These are phyloP conservation scores for Pelosia muscerda DNA, from an alignment of 2,888 invertebrate genomes.

Conservation along the genomic window DNA sequence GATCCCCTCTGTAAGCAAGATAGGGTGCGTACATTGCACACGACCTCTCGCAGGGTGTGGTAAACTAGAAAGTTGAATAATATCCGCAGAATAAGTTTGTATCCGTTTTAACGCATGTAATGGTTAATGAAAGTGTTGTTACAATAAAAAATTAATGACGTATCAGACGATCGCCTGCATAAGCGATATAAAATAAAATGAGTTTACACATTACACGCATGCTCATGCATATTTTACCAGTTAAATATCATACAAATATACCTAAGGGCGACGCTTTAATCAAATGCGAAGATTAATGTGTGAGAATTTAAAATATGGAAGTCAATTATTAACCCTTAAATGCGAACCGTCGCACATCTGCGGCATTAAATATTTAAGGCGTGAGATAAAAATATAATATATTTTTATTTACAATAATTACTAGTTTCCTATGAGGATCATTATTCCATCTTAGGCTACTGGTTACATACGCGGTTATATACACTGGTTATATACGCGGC, in stretches of 20 bases:
- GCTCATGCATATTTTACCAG: conserved; percentile 16
- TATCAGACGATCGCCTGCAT: conserved; percentile 3
- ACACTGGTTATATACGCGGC: too few species aligned
- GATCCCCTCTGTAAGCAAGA: conserved; percentile 13
- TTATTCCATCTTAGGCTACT: too few species aligned
- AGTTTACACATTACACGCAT: conserved; percentile 13
- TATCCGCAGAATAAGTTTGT: conserved; percentile 23
- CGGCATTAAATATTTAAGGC: too few species aligned
- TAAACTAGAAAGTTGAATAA: conserved; percentile 26
- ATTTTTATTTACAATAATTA: too few species aligned
- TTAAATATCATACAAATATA: conserved; percentile 2
- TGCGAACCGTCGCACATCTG: too few species aligned
- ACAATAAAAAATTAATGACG: not conserved
- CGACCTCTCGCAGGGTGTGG: conserved; percentile 15
- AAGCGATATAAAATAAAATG: conserved; percentile 8
- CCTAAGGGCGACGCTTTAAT: conserved; percentile 11
- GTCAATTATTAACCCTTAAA: too few species aligned
- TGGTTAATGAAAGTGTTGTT: not conserved
- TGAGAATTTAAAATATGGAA: conserved; percentile 9
- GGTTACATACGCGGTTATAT: too few species aligned
- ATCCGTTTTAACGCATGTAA: conserved; percentile 15
- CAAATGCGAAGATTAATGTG: conserved; percentile 17
- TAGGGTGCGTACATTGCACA: conserved; percentile 17
- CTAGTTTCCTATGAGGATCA: too few species aligned
- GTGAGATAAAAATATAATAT: too few species aligned